Conservation (phyloP, 1,140 invertebrate genomes). For the Arctopsyche grandis region DNA sequence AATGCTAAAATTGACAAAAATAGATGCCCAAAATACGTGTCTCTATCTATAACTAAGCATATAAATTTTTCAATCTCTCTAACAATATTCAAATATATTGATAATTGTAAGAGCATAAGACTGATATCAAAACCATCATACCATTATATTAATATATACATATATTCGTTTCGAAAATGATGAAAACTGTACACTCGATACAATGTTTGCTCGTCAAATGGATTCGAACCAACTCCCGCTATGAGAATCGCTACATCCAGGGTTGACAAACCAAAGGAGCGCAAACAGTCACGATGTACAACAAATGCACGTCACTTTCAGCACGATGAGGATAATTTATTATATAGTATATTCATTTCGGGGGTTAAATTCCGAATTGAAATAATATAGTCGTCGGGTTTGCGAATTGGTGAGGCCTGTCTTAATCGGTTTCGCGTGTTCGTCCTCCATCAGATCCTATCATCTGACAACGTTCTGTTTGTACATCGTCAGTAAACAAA, state of each 20-base stretch:
- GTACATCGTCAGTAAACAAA: constrained; percentile 38
- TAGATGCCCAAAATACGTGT: no score
- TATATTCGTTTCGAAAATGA: no score
- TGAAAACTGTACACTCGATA: not conserved
- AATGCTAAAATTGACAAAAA: no score
- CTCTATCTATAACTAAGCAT: no score
- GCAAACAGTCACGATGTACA: not conserved
- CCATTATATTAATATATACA: no score
- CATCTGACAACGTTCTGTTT: constrained; percentile 28
- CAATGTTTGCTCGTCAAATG: constrained; percentile 42
- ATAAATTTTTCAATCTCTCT: no score
- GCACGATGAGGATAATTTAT: no score
- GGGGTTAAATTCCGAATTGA: no score
- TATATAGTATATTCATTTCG: no score
- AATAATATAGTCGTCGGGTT: not conserved
- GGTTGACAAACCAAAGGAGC: not conserved
- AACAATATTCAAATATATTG: no score
- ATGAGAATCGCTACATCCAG: not conserved
- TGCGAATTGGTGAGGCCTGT: not conserved
- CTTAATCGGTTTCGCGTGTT: not conserved
- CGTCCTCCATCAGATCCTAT: constrained; percentile 36
- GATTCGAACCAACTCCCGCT: constrained; percentile 20
- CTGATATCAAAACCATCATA: no score
- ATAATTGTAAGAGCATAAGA: no score
- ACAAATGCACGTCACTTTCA: not conserved